A percentile compares a stretch with the other conserved stretches of the same genome.
These are phyloP conservation scores for Eutolmus rufibarbis DNA, from an alignment of 2,888 invertebrate species.

Conservation along the genomic window DNA sequence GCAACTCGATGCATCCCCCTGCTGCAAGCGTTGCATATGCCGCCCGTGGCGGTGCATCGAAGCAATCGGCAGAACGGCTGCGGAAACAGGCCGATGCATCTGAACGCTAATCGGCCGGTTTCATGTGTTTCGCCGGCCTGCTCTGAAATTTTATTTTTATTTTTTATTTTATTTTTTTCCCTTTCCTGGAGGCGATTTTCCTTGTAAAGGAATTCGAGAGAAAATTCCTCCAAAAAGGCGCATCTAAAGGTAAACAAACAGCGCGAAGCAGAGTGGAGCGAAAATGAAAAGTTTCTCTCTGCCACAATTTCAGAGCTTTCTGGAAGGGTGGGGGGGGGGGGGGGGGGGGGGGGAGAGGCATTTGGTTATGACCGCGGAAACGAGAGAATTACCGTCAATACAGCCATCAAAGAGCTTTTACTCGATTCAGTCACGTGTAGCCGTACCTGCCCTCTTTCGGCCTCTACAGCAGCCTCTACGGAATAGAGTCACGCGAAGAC, in stretches of 20 bases:
- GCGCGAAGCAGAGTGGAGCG: neutral
- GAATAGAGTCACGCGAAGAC: neutral
- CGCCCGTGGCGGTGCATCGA: neutral
- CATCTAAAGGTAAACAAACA: constrained; percentile 13
- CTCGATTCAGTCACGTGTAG: constrained; percentile 22
- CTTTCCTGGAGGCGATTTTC: neutral
- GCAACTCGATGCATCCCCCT: neutral
- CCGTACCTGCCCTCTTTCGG: neutral
- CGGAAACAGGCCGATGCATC: neutral
- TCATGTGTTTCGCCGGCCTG: neutral
- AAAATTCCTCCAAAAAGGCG: neutral
- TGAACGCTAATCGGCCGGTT: neutral
- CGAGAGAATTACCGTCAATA: neutral
- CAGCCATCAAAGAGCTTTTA: neutral
- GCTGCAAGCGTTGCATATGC: neutral
- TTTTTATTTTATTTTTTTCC: neutral
- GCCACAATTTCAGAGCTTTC: neutral
- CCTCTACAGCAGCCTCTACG: neutral
- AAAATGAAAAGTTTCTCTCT: neutral
- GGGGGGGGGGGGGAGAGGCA: too few species aligned
- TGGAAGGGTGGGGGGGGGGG: too few species aligned
- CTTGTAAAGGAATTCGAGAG: neutral
- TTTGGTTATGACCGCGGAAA: neutral
- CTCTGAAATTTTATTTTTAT: neutral
- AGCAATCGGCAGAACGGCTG: neutral